These are phyloP conservation scores for Nyctalus aviator DNA, from an alignment of 2,797 vertebrate genomes.

Conservation along the genomic window DNA sequence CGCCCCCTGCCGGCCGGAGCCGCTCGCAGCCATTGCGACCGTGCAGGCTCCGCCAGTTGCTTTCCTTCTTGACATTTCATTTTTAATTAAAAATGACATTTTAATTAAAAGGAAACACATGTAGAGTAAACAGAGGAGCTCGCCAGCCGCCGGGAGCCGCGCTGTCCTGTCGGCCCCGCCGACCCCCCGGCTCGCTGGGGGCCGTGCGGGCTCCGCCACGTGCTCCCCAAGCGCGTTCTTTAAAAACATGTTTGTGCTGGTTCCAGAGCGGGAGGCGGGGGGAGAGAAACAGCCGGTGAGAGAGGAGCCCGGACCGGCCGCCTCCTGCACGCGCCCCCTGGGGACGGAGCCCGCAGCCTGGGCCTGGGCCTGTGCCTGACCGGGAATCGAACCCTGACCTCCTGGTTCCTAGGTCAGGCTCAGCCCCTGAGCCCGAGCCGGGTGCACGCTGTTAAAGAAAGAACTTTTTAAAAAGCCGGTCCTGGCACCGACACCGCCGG, in stretches of 20 bases:
- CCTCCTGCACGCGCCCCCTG: too few relatives aligned
- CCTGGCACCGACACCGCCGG: background rate
- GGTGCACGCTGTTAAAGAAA: background rate
- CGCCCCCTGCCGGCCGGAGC: background rate
- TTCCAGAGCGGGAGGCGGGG: too few relatives aligned
- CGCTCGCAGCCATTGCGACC: constrained; percentile 8
- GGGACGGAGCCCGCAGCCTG: too few relatives aligned
- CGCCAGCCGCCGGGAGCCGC: constrained; percentile 62
- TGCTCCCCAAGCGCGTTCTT: constrained; percentile 64
- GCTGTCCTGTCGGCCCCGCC: constrained; percentile 68
- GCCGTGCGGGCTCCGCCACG: background rate
- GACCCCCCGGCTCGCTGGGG: constrained; percentile 76
- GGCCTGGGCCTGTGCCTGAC: too few relatives aligned
- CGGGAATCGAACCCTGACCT: too few relatives aligned
- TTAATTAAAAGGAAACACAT: constrained; percentile 82
- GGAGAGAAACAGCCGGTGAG: too few relatives aligned
- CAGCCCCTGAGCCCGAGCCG: too few relatives aligned
- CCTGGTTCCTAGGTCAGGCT: too few relatives aligned
- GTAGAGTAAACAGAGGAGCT: constrained; percentile 81
- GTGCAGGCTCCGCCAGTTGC: constrained; percentile 66
- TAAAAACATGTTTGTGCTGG: too few relatives aligned
- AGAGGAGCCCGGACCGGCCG: fast-evolving
- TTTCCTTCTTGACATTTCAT: constrained; percentile 82
- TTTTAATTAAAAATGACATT: constrained; percentile 86
- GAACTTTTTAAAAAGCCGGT: background rate